These are phyloP conservation scores for Egretta garzetta DNA, from an alignment of 2,113 vertebrate species.

Conservation along the genomic window DNA sequence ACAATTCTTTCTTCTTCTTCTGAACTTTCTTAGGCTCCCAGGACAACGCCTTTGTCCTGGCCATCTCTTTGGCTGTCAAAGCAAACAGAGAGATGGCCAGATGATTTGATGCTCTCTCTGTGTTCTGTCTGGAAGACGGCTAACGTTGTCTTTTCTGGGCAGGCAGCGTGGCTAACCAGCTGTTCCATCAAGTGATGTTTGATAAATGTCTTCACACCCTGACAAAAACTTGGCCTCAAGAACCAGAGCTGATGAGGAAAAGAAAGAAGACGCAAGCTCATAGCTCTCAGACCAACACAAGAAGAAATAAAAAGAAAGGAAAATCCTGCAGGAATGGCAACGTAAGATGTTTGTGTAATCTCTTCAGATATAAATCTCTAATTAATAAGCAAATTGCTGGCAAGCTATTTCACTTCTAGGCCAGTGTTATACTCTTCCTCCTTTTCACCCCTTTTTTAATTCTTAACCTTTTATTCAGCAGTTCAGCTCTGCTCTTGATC, in stretches of 20 bases:
- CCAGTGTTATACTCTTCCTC: background rate
- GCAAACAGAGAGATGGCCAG: background rate
- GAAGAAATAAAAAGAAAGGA: slow-evolving; percentile 78
- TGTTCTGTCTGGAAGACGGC: background rate
- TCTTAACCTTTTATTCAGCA: background rate
- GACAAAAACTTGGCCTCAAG: slow-evolving; percentile 86
- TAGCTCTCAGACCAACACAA: slow-evolving; percentile 63
- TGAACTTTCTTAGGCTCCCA: background rate
- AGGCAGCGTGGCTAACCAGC: slow-evolving; percentile 88
- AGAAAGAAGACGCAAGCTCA: slow-evolving; percentile 82
- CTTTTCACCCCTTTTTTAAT: background rate
- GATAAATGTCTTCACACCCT: slow-evolving; percentile 84
- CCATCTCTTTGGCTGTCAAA: background rate
- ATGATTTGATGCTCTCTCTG: background rate
- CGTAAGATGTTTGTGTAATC: slow-evolving; percentile 68
- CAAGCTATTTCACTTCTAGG: background rate
- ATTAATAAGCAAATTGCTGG: background rate
- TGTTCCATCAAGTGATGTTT: slow-evolving; percentile 91
- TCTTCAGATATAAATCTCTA: background rate
- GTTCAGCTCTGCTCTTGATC: background rate
- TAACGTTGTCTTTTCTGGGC: slow-evolving; percentile 8
- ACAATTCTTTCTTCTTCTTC: background rate
- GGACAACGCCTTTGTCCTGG: background rate
- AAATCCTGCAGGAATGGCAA: slow-evolving; percentile 62
- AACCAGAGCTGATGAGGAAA: slow-evolving; percentile 76